Base-by-base conservation (phyloP, 2,113 vertebrate genomes). In the Plectropomus leopardus region DNA sequence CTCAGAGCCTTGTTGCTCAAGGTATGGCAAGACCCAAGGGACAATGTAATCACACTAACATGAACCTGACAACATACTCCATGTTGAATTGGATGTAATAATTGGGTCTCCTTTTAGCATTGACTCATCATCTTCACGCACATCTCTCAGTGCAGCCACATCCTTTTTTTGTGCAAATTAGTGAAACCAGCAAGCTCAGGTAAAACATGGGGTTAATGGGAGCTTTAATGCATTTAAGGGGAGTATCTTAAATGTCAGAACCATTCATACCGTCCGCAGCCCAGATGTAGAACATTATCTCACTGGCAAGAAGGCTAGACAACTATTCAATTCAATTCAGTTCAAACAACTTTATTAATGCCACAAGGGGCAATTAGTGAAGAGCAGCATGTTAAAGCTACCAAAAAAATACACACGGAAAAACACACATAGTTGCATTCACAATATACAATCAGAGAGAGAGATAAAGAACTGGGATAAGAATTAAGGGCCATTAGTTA, bases 21-120 rank as follows among this genome's bases (percentile, higher is more conserved):
- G 24, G 24, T 66, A 36, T 42, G 28, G n/a, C 50, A 15, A 65
- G 47, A 63, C 42, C 51, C 4, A 16, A 7, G 24, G 44, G 53
- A 69, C 21, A 42, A 14, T 42, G 51, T 66, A 69, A 67, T 21
- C 47, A 50, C 59, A 60, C 23, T 67, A 75, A 61, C 76, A 67
- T 5, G 14, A n/a, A 19, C 32, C 50, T 40, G 32, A 63, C 13
- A 73, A 54, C 44, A 69, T 1, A 17, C 32, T 36, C 3, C 19
- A n/a, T 8, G 36, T 34, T 34, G 16, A 48, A 42, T 19, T 44
- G 24, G 15, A 36, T 68, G 26, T 66, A 24, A 36, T 59, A 23
- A 72, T 70, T 32, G 21, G 11, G 17, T 17, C 44, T 63, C 26
- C 57, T 36, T 34, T 71, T 28, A 53, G 48, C 63, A 10, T 2